These are phyloP conservation scores for Acipenser oxyrinchus DNA, from an alignment of 2,797 vertebrate genomes.

Conservation along the genomic window DNA sequence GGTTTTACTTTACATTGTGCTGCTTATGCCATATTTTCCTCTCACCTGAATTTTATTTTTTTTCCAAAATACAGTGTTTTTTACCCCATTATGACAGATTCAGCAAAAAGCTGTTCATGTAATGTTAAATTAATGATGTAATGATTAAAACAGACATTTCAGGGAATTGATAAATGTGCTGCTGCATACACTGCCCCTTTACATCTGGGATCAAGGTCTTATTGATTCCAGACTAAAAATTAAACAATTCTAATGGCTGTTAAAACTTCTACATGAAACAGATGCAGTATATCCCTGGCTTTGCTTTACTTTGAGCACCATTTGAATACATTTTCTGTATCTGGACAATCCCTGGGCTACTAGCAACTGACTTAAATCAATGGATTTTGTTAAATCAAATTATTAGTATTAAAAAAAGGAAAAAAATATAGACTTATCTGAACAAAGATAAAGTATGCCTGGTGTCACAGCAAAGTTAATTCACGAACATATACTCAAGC, in stretches of 20 bases:
- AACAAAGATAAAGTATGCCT: too few species aligned
- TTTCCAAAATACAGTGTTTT: too few species aligned
- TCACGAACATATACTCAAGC: too few species aligned
- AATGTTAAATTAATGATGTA: slow-evolving; percentile 36
- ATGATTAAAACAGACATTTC: background rate
- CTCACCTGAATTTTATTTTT: too few species aligned
- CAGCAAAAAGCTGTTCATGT: too few species aligned
- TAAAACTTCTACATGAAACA: slow-evolving; percentile 28
- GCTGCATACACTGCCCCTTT: slow-evolving; percentile 23
- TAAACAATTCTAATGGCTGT: background rate
- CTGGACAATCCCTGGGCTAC: slow-evolving; percentile 5
- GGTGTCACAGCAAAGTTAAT: too few species aligned
- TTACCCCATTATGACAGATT: too few species aligned
- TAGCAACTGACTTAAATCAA: slow-evolving; percentile 10
- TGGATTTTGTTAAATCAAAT: background rate
- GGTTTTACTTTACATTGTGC: too few species aligned
- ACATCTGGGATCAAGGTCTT: slow-evolving; percentile 33
- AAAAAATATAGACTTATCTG: background rate
- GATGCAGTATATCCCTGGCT: slow-evolving; percentile 20
- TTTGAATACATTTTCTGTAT: background rate
- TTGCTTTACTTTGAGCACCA: background rate
- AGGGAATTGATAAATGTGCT: slow-evolving; percentile 32
- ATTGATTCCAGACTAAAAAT: slow-evolving; percentile 27
- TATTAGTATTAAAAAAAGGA: background rate
- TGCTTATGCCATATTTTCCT: too few species aligned